Conservation (phyloP, 2,113 vertebrate genomes). For the Holacanthus passer region DNA sequence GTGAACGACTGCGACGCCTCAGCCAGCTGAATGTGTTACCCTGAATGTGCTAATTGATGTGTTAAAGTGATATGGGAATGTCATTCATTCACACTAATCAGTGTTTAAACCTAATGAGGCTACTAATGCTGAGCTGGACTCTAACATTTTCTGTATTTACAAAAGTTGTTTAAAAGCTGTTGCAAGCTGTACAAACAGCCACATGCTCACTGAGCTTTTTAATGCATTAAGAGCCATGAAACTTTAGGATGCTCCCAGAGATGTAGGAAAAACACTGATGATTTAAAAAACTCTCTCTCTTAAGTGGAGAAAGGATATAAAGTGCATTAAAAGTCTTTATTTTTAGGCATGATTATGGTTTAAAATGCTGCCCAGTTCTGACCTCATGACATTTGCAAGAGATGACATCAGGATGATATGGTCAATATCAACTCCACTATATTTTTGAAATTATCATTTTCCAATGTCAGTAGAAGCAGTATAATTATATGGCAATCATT, state of each 20-base stretch:
- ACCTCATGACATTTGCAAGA: too few relatives aligned
- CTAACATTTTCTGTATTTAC: slow-evolving; percentile 19
- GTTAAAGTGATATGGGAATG: slow-evolving; percentile 20
- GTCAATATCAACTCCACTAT: not conserved
- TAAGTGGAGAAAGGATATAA: not conserved
- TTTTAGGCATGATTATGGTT: not conserved
- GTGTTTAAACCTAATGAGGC: slow-evolving; percentile 29
- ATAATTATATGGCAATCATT: not conserved
- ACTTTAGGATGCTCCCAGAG: not conserved
- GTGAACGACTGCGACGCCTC: slow-evolving; percentile 17
- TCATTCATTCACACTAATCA: slow-evolving; percentile 28
- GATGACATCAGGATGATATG: not conserved
- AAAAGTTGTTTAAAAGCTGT: slow-evolving; percentile 13
- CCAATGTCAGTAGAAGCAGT: not conserved
- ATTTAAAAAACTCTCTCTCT: not conserved
- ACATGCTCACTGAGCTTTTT: not conserved
- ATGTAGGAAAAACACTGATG: not conserved
- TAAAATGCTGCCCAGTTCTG: not conserved
- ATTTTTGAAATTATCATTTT: not conserved
- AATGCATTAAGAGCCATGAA: not conserved
- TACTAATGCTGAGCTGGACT: not conserved
- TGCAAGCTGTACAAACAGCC: not conserved
- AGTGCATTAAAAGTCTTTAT: not conserved
- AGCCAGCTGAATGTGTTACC: slow-evolving; percentile 33
- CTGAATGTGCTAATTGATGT: slow-evolving; percentile 32